Evolutionary conservation across 2,797 vertebrate species (phyloP).

Genomic region (Prionace glauca): DNA sequence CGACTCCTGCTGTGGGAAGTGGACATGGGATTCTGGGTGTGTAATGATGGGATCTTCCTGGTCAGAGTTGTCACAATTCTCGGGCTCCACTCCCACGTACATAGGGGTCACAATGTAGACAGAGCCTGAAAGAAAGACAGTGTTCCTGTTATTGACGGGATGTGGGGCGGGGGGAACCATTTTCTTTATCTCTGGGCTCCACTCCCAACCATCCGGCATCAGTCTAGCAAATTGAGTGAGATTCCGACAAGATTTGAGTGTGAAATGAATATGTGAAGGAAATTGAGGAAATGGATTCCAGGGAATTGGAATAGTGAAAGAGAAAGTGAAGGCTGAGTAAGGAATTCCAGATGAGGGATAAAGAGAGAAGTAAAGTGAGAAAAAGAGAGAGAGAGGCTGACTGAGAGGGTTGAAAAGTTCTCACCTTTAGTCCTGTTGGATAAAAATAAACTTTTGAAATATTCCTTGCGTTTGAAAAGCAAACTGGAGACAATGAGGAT

Average conservation of each 20-base stretch:
- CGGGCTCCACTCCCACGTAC: background rate
- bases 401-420: background rate
- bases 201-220: background rate
- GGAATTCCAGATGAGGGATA: background rate
- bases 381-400: too few relatives aligned
- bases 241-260: background rate
- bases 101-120: slow-evolving; percentile 21
- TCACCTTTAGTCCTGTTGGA: slow-evolving; percentile 18
- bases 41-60: background rate
- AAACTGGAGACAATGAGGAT: background rate
- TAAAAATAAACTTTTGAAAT: slow-evolving; percentile 10
- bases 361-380: background rate
- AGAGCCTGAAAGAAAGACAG: background rate
- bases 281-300: background rate
- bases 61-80: background rate
- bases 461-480: background rate
- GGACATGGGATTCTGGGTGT: background rate
- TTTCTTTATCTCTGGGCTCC: background rate
- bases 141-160: background rate
- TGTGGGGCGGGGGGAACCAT: too few relatives aligned
- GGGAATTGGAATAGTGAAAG: background rate
- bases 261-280: background rate
- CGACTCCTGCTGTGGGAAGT: slow-evolving; percentile 17
- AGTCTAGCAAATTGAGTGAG: background rate
- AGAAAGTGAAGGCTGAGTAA: background rate